Percentiles rank a stretch among this genome's conserved stretches.
These are phyloP conservation scores for Arvicanthis niloticus DNA, from an alignment of 2,113 vertebrate species.

Conservation along the genomic window DNA sequence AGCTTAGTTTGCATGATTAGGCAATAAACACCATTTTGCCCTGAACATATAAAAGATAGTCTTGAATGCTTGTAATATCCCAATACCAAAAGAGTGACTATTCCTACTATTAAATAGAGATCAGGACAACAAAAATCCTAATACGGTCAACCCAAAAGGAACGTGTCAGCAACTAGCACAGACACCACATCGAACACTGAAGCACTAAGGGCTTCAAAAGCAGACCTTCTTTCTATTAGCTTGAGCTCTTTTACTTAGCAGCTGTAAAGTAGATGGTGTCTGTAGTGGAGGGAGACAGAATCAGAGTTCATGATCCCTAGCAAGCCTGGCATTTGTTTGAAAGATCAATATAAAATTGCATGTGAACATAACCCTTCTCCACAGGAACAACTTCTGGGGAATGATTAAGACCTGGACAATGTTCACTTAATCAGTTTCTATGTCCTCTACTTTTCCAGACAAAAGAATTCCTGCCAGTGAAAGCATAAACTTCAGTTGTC, in stretches of 20 bases:
- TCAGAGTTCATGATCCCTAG: background rate
- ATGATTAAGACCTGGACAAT: background rate
- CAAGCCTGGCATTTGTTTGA: background rate
- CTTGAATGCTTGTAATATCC: background rate
- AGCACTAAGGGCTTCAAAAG: background rate
- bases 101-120: background rate
- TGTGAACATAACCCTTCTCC: background rate
- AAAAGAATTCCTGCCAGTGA: background rate
- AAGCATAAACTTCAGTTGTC: background rate
- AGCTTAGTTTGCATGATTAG: background rate
- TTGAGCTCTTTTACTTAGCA: background rate
- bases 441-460: background rate
- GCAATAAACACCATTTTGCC: background rate
- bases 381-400: background rate
- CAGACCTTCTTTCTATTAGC: background rate
- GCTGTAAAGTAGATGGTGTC: background rate
- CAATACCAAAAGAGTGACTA: background rate
- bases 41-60: background rate
- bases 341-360: background rate
- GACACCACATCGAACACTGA: background rate
- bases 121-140: slow-evolving; percentile 13
- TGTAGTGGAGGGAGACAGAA: background rate
- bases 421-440: background rate
- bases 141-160: background rate
- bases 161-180: background rate